These are phyloP conservation scores for Agrypnus murinus DNA, from an alignment of 2,888 invertebrate genomes.

Conservation along the genomic window DNA sequence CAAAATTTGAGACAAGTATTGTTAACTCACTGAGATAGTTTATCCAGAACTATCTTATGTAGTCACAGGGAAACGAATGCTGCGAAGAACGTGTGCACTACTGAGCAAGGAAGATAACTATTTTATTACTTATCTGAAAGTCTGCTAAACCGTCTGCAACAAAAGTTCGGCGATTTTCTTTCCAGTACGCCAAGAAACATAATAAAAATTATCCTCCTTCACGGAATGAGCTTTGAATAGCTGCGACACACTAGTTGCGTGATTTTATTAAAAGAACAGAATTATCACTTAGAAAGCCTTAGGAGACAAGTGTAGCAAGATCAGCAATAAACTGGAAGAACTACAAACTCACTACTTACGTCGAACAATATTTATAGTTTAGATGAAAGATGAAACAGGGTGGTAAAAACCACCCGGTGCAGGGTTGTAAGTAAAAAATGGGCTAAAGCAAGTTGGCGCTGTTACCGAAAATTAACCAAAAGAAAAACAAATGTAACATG, in stretches of 20 bases:
- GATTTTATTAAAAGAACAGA: neutral
- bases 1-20: too few relatives aligned
- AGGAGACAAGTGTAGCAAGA: too few relatives aligned
- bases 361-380: slow-evolving; percentile 55
- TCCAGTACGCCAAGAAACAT: neutral
- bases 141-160: slow-evolving; percentile 50
- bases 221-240: neutral
- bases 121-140: neutral
- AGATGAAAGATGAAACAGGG: slow-evolving; percentile 60
- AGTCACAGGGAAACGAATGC: too few relatives aligned
- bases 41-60: too few relatives aligned
- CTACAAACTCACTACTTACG: too few relatives aligned
- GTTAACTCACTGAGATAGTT: too few relatives aligned
- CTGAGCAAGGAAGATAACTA: neutral
- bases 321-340: too few relatives aligned
- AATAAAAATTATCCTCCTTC: neutral
- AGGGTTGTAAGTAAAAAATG: too few relatives aligned
- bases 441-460: too few relatives aligned
- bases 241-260: slow-evolving; percentile 16
- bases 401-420: slow-evolving; percentile 55
- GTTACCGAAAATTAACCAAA: too few relatives aligned
- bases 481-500: slow-evolving; percentile 15
- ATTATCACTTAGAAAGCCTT: too few relatives aligned
- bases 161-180: slow-evolving; percentile 52
- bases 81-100: neutral